Conservation (phyloP, 2,888 invertebrate genomes). For the Yponomeuta cagnagella region DNA sequence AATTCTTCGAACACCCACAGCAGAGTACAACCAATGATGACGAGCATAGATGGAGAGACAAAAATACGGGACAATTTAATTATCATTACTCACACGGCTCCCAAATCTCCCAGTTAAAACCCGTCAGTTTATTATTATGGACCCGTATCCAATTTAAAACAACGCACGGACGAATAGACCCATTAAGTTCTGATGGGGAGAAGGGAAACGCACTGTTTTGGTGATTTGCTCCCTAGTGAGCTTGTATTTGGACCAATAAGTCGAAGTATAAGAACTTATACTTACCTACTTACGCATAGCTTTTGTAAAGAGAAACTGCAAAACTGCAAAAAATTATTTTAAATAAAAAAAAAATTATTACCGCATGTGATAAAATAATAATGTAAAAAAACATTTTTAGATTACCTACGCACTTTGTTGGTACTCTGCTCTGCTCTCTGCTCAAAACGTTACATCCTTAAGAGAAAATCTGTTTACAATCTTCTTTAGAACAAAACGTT, state of each 20-base stretch:
- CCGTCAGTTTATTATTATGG: constrained; percentile 73
- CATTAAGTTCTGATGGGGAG: constrained; percentile 35
- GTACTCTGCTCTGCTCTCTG: too few relatives aligned
- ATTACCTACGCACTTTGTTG: too few relatives aligned
- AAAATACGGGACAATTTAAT: constrained; percentile 68
- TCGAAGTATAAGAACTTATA: too few relatives aligned
- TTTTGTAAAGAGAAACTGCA: too few relatives aligned
- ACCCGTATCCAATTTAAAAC: constrained; percentile 76
- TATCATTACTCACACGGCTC: constrained; percentile 65
- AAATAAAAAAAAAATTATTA: too few relatives aligned
- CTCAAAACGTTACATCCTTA: too few relatives aligned
- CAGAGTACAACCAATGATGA: not conserved
- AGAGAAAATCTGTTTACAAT: not conserved
- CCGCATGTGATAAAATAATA: too few relatives aligned
- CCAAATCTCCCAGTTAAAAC: constrained; percentile 58
- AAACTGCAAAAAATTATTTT: too few relatives aligned
- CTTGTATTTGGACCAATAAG: too few relatives aligned
- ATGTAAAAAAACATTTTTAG: too few relatives aligned
- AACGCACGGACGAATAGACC: constrained; percentile 65
- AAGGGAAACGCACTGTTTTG: constrained; percentile 14
- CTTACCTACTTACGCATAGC: too few relatives aligned
- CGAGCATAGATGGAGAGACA: constrained; percentile 25
- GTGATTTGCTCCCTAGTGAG: not conserved
- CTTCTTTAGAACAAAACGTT: not conserved
- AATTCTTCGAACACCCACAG: not conserved